Evolutionary conservation across 2,797 vertebrate genomes (phyloP).

Genomic region (Staurois parvus): DNA sequence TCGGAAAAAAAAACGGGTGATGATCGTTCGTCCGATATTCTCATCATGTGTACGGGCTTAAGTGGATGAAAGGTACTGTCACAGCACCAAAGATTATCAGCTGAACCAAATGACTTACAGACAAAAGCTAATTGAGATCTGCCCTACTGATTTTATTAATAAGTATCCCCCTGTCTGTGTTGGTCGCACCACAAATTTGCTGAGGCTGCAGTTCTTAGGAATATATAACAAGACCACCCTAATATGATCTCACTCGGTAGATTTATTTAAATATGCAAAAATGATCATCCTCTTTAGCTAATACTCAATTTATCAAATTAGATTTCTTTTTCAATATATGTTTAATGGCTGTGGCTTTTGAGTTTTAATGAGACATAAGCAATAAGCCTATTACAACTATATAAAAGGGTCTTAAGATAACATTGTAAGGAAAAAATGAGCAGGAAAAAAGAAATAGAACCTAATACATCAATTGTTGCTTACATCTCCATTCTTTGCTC

Average conservation of each 20-base stretch:
- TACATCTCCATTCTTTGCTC: constrained; percentile 32
- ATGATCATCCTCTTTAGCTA: neutral
- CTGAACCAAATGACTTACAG: too few relatives aligned
- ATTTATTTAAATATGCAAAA: neutral
- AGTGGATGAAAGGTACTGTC: too few relatives aligned
- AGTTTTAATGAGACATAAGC: neutral
- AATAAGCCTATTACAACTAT: neutral
- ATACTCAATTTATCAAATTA: neutral
- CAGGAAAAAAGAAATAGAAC: constrained; percentile 15
- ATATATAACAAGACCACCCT: neutral
- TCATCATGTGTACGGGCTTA: too few relatives aligned
- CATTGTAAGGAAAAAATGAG: neutral
- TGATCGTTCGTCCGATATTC: too few relatives aligned
- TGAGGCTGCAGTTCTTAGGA: neutral
- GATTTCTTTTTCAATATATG: neutral
- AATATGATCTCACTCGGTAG: neutral
- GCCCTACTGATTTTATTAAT: too few relatives aligned
- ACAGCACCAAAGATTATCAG: too few relatives aligned
- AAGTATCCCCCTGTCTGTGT: too few relatives aligned
- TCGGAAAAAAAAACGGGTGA: too few relatives aligned
- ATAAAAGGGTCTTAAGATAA: constrained; percentile 2
- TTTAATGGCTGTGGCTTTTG: constrained; percentile 8
- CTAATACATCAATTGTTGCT: constrained; percentile 42
- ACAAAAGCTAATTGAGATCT: too few relatives aligned
- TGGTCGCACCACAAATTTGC: neutral